Base-by-base conservation (phyloP, 1,140 invertebrate species). In the Papilio polytes region DNA sequence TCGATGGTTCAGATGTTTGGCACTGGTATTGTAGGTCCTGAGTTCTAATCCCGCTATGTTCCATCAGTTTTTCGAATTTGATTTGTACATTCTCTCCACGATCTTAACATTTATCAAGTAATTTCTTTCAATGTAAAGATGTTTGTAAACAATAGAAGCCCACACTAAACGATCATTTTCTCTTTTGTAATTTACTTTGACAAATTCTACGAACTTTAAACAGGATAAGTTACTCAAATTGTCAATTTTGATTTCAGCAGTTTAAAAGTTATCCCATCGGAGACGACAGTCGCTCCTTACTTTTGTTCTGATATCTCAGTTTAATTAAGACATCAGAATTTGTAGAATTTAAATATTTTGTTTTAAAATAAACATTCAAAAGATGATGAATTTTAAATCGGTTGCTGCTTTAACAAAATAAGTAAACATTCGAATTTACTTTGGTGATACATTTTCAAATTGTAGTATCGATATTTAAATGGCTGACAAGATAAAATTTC, bases 401-500 rank as follows among this genome's bases (percentile, higher is more conserved):
- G 0, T 26, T 13, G 8, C 10, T 56, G 6, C 15, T 8, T 59
- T 20, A n/a, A 20, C 15, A 20, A 56, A 59, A 22, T 26, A 26
- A 63, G 59, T 26, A 63, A 63, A 63, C 22, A 63, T 26, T 63
- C 18, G 10, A 63, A 63, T 63, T 63, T 63, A 70, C 6, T 70
- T 15, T 4, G 15, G 26, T 18, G 15, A 70, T 36, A 70, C 26
- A 36, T 70, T 70, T 70, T 36, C 13, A 63, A 26, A 22, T 59
- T 8, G 8, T 63, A 22, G 10, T 10, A 63, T 26, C 26, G 13
- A 31, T 70, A 70, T 70, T 70, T 70, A 31, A 70, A 70, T 70
- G 13, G 10, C 63, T 76, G 44, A 76, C 53, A 53, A 76, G 22
- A 76, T 76, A 44, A 76, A 51, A 76, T 76, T 76, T 48, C 44